Base-by-base conservation (phyloP, 1,140 invertebrate genomes). In the Neomicropteryx cornuta region DNA sequence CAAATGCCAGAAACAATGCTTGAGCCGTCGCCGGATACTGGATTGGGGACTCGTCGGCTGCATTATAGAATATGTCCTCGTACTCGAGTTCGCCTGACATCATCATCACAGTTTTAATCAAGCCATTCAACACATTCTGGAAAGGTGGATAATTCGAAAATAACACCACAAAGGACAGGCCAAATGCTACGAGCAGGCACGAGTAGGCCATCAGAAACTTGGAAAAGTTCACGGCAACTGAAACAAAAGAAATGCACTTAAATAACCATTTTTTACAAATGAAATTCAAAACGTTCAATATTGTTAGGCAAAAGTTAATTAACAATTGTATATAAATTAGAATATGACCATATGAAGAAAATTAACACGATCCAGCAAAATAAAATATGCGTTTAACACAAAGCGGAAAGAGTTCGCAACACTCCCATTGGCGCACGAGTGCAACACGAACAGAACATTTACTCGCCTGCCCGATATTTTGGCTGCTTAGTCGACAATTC, bases 11-110 rank as follows among this genome's bases (percentile, higher is more conserved):
- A 41, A 87, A 81, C 52, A 89, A 73, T 3, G 82, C 62, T 48
- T 89, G 85, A 0, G 83, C 70, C 0, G 85, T 88, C 1, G 76
- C 69, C 0, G 73, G 73, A 53, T 80, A 81, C 23, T 62, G 62
- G 33, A 75, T 60, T 1, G 69, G 58, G 1, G 55, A 50, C 2
- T 61, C 50, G 4, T 60, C 52, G 5, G 65, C 53, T 5, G 78
- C 62, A 13, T 72, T 66, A 48, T 82, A 87, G 51, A 89, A 88
- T 34, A 87, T 77, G 41, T 87, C 82, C 51, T 88, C 84, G 47
- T 83, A 89, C 53, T 89, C 85, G 19, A 90, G 57, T 52, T 90
- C 83, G 0, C 87, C 86, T 0, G 84, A 83, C 84, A 91, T 87
- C 86, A 91, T 89, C 29, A 88, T 81, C 3, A 89, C 74, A 0